phyloP scores from a whole-genome alignment of 2,113 vertebrate genomes.

The Trogon surrucura region DNA sequence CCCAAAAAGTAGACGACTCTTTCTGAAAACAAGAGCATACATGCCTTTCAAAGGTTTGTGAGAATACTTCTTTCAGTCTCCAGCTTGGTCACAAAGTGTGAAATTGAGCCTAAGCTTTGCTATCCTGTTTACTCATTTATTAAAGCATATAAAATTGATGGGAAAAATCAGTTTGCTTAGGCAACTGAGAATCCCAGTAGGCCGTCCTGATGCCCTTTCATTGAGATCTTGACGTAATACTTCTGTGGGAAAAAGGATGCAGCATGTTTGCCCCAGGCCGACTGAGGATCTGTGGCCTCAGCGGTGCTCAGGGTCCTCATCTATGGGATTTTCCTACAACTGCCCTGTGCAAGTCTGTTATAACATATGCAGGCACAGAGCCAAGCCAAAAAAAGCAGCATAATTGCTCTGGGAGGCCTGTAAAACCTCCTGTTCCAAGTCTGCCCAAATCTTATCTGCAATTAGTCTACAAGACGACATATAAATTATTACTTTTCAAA shows the following conservation, averaged over 20 bases:
- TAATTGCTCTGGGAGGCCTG: slow-evolving; percentile 18
- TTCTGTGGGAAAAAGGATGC: not conserved
- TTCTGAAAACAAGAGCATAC: slow-evolving; percentile 82
- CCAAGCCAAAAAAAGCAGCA: slow-evolving; percentile 9
- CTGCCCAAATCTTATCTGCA: slow-evolving; percentile 3
- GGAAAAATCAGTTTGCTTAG: not conserved
- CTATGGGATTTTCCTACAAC: not conserved
- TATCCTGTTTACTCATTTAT: not conserved
- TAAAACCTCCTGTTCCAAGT: not conserved
- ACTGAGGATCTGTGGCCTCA: not conserved
- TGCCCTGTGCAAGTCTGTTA: not conserved
- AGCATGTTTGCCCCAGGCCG: not conserved
- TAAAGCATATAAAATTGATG: not conserved
- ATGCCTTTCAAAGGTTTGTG: slow-evolving; percentile 93
- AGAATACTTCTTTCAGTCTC: not conserved
- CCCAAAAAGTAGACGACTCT: slow-evolving; percentile 79
- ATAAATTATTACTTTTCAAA: slow-evolving; percentile 22
- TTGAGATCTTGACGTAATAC: not conserved
- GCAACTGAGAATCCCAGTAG: not conserved
- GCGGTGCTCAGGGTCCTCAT: not conserved
- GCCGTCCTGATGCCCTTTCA: not conserved
- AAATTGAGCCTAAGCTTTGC: not conserved
- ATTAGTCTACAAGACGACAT: not conserved
- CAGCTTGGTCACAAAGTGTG: not conserved
- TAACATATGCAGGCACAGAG: not conserved